Base-by-base conservation (phyloP, 1,140 invertebrate genomes). In the Cyrtorhinus lividipennis region DNA sequence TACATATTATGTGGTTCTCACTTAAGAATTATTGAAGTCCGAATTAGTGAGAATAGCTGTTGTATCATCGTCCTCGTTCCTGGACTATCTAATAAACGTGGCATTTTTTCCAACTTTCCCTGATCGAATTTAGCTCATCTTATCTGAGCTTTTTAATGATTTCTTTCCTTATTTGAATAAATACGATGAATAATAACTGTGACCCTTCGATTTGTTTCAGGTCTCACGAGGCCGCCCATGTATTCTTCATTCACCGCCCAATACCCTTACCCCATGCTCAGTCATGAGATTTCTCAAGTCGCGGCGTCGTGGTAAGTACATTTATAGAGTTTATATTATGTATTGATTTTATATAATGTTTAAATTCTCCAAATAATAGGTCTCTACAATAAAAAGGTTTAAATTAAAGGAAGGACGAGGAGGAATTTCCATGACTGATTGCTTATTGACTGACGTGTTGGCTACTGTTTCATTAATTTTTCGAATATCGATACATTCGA, bases 271-370 rank as follows among this genome's bases (percentile, higher is more conserved):
- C 88, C 91, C 69, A 90, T 95, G 81, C 86, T 95, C 70, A 88
- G 89, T 75, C 88, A 92, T 66, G 93, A 96, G 75, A 92, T 95
- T 82, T 87, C 91, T 72, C 91, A 93, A 81, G 89, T 94, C 69
- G 88, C 86, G 67, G 83, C 87, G 59, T 86, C 90, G 72, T 95
- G 92, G 92, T 95, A 80, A 87, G 87, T 83, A 61, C 44, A 63
- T 65, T 56, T 38, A 8, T 38, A n/a, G n/a, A n/a, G 30, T 38
- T 38, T 15, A 38, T 38, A 8, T 38, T 38, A 8, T 8, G 5
- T 8, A 38, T 38, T 38, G 5, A 8, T 38, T 38, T 38, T 38
- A 5, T 38, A 38, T 38, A 15, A 38, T 38, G 15, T 38, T 38
- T 38, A 5, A 8, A 15, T 38, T 8, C 15, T 5, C 5, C 30